Evolutionary conservation across 2,797 vertebrate genomes (phyloP).

Genomic region (Eulemur mongoz): DNA sequence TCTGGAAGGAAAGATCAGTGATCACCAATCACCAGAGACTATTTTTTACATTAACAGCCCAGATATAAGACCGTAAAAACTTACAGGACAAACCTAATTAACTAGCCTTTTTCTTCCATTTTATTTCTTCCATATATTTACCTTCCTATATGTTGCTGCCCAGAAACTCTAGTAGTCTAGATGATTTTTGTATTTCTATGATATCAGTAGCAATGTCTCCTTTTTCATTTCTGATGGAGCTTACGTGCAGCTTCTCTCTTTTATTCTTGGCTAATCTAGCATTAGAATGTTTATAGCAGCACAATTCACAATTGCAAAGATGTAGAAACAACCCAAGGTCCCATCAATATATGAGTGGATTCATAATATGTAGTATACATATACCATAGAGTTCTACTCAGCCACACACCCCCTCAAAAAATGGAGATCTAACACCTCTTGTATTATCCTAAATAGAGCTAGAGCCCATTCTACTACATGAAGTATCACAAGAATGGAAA

Average conservation of each 20-base stretch:
- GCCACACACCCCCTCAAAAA: no score
- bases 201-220: neutral
- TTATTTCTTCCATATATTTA: neutral
- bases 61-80: no score
- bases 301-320: no score
- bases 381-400: no score
- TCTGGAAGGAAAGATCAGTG: neutral
- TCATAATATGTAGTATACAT: no score
- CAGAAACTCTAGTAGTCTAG: neutral
- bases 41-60: rapidly evolving
- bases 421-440: no score
- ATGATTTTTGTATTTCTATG: neutral
- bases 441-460: no score
- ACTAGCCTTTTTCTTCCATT: neutral
- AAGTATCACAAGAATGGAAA: no score
- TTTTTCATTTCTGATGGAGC: neutral
- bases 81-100: neutral
- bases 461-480: no score
- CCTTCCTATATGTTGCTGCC: neutral
- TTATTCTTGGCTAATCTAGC: neutral
- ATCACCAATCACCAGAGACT: neutral
- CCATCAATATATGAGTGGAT: no score
- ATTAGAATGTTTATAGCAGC: neutral
- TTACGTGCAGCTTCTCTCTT: neutral
- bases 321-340: no score